phyloP scores from a whole-genome alignment of 2,797 vertebrate genomes.

The Aselliscus stoliczkanus region DNA sequence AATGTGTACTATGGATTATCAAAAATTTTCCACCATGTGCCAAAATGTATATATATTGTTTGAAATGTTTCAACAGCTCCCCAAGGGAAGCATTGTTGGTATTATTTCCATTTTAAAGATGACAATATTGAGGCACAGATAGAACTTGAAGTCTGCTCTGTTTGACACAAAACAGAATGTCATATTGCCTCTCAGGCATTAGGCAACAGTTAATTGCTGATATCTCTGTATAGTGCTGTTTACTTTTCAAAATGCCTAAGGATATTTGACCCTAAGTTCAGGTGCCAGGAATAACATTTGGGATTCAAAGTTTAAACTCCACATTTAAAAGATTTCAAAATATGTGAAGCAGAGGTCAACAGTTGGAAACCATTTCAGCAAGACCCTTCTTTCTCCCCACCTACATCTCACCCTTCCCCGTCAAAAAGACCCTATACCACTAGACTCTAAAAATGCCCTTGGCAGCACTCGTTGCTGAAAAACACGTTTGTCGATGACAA shows the following conservation, averaged over 20 bases:
- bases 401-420: not conserved
- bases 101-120: constrained; percentile 26
- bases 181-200: not conserved
- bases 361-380: constrained; percentile 33
- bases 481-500: not conserved
- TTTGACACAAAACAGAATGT: constrained; percentile 19
- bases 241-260: constrained; percentile 52
- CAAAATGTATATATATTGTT: not conserved
- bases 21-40: not conserved
- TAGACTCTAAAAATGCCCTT: constrained; percentile 20
- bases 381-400: not conserved
- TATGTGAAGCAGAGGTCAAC: constrained; percentile 25
- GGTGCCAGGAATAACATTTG: constrained; percentile 26
- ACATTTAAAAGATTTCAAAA: constrained; percentile 55
- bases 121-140: not conserved
- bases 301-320: constrained; percentile 51
- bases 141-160: not conserved
- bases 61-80: not conserved
- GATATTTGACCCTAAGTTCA: constrained; percentile 46
- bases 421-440: not conserved
- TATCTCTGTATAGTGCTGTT: constrained; percentile 41
- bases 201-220: constrained; percentile 41
- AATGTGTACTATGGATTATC: not conserved
- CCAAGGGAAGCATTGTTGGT: not conserved
- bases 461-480: constrained; percentile 1